Evolutionary conservation across 2,797 vertebrate genomes (phyloP).

Genomic region (Sebastes oblongus): DNA sequence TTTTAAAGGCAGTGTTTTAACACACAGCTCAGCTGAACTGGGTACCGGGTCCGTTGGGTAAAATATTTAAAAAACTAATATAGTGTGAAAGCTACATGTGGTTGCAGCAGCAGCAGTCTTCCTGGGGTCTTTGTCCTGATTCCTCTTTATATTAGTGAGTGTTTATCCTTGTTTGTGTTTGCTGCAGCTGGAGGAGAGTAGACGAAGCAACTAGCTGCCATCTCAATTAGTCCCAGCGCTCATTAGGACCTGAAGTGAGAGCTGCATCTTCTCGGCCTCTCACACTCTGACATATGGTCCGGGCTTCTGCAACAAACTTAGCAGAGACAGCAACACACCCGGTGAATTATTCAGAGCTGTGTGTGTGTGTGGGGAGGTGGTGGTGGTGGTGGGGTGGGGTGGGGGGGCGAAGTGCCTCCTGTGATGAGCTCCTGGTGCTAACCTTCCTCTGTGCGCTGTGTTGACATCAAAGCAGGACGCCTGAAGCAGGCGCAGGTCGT

Average conservation of each 20-base stretch:
- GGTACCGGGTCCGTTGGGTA: no score
- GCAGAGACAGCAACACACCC: slow-evolving; percentile 11
- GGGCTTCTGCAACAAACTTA: slow-evolving; percentile 9
- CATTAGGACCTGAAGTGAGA: slow-evolving; percentile 46
- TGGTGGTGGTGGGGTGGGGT: not conserved
- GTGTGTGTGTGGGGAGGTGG: not conserved
- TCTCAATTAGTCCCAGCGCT: slow-evolving; percentile 38
- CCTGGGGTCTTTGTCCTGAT: not conserved
- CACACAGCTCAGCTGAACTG: no score
- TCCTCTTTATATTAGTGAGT: not conserved
- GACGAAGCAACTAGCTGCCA: slow-evolving; percentile 16
- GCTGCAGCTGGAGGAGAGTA: slow-evolving; percentile 17
- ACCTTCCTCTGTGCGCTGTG: slow-evolving; percentile 1
- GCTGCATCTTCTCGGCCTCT: slow-evolving; percentile 6
- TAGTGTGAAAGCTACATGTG: not conserved
- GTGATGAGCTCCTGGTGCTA: not conserved
- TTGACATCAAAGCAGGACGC: slow-evolving; percentile 38
- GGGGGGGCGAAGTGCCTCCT: not conserved
- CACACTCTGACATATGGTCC: slow-evolving; percentile 44
- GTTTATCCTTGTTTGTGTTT: slow-evolving; percentile 11
- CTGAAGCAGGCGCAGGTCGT: not conserved
- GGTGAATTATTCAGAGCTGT: slow-evolving; percentile 32
- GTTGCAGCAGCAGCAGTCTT: not conserved
- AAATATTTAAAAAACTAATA: not conserved
- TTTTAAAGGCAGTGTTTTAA: no score